phyloP scores from a whole-genome alignment of 2,888 invertebrate species.

The Phaonia tiefii region DNA sequence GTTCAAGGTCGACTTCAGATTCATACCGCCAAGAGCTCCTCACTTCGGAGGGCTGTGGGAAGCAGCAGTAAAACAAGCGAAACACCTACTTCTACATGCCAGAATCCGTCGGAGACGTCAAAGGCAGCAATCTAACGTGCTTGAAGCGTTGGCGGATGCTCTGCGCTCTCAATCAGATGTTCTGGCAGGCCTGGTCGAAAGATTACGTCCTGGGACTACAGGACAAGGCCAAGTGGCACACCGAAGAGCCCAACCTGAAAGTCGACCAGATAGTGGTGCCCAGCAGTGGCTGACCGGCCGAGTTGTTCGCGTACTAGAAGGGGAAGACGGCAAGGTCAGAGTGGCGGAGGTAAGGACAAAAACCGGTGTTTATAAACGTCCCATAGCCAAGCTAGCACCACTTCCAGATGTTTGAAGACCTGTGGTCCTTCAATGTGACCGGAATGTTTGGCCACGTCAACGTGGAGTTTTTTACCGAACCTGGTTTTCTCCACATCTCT shows the following conservation, averaged over 20 bases:
- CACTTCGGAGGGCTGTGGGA: slow-evolving; percentile 47
- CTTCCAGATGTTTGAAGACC: slow-evolving; percentile 18
- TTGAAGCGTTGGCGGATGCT: slow-evolving; percentile 11
- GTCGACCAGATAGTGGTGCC: slow-evolving; percentile 10
- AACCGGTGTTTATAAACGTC: slow-evolving; percentile 30
- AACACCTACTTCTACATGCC: slow-evolving; percentile 28
- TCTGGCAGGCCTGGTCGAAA: slow-evolving; percentile 19
- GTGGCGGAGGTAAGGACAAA: slow-evolving; percentile 31
- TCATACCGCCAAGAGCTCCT: slow-evolving; percentile 56
- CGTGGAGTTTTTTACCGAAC: no score
- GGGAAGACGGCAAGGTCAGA: slow-evolving; percentile 14
- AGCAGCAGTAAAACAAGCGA: slow-evolving; percentile 34
- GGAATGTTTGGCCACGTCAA: neutral
- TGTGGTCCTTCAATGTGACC: slow-evolving; percentile 7
- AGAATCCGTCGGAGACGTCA: slow-evolving; percentile 3
- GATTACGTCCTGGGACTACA: slow-evolving; percentile 21
- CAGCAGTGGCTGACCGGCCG: slow-evolving; percentile 18
- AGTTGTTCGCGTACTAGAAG: slow-evolving; percentile 19
- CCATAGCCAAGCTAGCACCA: slow-evolving; percentile 39
- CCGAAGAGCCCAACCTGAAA: neutral
- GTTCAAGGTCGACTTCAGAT: slow-evolving; percentile 34
- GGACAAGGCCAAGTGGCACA: neutral
- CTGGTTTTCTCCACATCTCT: no score
- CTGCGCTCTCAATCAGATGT: no score
- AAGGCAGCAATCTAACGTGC: neutral